phyloP scores from a whole-genome alignment of 1,140 invertebrate genomes.

The Phortica variegata region DNA sequence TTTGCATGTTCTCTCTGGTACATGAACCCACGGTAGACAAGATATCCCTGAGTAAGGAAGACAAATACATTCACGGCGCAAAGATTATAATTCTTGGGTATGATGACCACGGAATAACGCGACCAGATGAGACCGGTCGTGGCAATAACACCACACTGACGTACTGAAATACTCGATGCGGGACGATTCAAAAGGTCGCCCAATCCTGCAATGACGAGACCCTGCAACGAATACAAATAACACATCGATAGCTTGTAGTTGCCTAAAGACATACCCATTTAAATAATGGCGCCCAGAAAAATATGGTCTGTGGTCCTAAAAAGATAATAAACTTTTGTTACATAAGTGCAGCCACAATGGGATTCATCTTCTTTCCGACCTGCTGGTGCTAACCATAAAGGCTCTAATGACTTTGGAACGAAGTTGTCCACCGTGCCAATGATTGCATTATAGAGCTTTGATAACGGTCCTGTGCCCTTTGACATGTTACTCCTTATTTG shows the following conservation, averaged over 20 bases:
- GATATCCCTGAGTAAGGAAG: slow-evolving; percentile 19
- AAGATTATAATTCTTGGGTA: slow-evolving; percentile 34
- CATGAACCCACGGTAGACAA: slow-evolving; percentile 8
- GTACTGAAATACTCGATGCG: slow-evolving; percentile 23
- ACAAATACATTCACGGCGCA: slow-evolving; percentile 29
- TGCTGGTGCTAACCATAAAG: slow-evolving; percentile 5
- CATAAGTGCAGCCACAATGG: too few relatives aligned
- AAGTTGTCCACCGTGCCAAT: not conserved
- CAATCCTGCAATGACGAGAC: slow-evolving; percentile 28
- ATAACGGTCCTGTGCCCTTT: slow-evolving; percentile 7
- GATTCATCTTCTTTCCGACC: slow-evolving; percentile 3
- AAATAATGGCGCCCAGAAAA: slow-evolving; percentile 11
- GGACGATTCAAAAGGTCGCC: slow-evolving; percentile 28
- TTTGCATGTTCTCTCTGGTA: not conserved
- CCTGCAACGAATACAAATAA: slow-evolving; percentile 3
- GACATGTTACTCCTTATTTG: slow-evolving; percentile 2
- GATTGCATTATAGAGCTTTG: not conserved
- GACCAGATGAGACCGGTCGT: slow-evolving; percentile 30
- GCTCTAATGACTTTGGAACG: not conserved
- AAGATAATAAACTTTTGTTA: not conserved
- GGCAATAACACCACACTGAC: slow-evolving; percentile 21
- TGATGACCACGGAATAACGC: slow-evolving; percentile 34
- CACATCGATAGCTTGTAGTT: too few relatives aligned
- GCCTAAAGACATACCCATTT: slow-evolving; percentile 13
- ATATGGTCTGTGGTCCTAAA: slow-evolving; percentile 6